Evolutionary conservation across 2,888 invertebrate genomes (phyloP).

Genomic region (Steinernema carpocapsae): DNA sequence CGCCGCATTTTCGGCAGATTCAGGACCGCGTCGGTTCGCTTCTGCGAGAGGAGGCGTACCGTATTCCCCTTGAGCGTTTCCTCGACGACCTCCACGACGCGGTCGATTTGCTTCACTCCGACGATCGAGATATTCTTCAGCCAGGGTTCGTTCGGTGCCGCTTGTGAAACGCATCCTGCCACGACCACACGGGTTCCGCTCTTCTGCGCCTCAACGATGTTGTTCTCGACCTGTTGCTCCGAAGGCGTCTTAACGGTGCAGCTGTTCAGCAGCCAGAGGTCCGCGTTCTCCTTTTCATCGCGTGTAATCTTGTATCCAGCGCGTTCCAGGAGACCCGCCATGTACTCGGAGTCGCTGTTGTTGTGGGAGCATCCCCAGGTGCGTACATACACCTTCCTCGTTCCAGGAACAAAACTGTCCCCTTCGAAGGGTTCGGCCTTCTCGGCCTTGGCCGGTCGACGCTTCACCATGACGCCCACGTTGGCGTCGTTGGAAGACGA

Average conservation of each 20-base stretch:
- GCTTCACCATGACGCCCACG: conserved; percentile 26
- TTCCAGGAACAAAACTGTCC: conserved; percentile 40
- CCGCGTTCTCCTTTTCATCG: conserved; percentile 79
- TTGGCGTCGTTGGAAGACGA: conserved; percentile 2
- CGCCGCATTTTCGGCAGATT: conserved; percentile 89
- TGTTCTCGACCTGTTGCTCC: conserved; percentile 73
- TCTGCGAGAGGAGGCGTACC: conserved; percentile 80
- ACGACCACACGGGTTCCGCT: conserved; percentile 85
- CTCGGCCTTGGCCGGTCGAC: neutral
- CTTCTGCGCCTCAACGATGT: conserved; percentile 42
- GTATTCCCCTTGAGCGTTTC: conserved; percentile 86
- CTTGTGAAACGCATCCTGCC: conserved; percentile 97
- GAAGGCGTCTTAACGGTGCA: conserved; percentile 98
- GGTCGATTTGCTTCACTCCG: conserved; percentile 97
- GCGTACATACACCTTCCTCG: conserved; percentile 50
- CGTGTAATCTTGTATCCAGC: conserved; percentile 71
- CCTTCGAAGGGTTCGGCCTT: conserved; percentile 13
- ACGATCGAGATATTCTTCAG: conserved; percentile 82
- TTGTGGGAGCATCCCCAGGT: conserved; percentile 77
- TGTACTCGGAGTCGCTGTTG: conserved; percentile 95
- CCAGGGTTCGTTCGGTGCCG: conserved; percentile 72
- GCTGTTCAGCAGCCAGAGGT: conserved; percentile 93
- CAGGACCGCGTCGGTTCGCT: conserved; percentile 87
- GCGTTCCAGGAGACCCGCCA: conserved; percentile 88
- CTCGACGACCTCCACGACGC: conserved; percentile 95